These are phyloP conservation scores for Platerodrilus igneus DNA, from an alignment of 2,888 invertebrate genomes.

Conservation along the genomic window DNA sequence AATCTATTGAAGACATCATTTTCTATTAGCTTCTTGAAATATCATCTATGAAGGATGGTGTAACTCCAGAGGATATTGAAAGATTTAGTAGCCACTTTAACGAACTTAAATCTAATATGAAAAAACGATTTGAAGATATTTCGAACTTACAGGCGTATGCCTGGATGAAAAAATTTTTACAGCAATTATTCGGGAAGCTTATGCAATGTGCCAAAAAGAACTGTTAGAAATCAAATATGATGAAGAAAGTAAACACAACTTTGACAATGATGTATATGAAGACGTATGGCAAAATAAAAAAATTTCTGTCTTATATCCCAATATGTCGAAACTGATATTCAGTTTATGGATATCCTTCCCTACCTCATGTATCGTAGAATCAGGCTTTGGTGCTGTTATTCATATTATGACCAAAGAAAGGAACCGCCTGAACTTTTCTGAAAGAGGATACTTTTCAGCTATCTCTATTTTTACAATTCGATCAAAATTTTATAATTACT, in stretches of 20 bases:
- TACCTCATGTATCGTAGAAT: no score
- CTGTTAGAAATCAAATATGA: slow-evolving; percentile 10
- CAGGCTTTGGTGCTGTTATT: no score
- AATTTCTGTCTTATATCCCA: no score
- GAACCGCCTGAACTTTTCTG: no score
- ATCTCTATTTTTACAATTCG: no score
- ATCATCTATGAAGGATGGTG: slow-evolving; percentile 19
- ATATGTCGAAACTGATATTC: no score
- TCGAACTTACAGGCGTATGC: slow-evolving; percentile 12
- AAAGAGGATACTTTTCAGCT: no score
- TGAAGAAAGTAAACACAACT: slow-evolving; percentile 10
- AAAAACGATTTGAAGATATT: slow-evolving; percentile 15
- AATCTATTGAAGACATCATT: slow-evolving; percentile 19
- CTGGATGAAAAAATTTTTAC: slow-evolving; percentile 14
- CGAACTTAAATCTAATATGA: slow-evolving; percentile 8
- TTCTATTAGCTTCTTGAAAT: slow-evolving; percentile 17
- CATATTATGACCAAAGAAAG: no score
- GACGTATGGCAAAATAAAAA: slow-evolving; percentile 6
- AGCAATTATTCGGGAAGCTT: slow-evolving; percentile 3
- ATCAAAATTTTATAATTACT: no score
- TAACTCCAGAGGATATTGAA: slow-evolving; percentile 11
- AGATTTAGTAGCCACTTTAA: slow-evolving; percentile 6
- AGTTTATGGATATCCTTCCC: no score
- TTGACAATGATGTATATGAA: slow-evolving; percentile 8
- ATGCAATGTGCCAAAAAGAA: slow-evolving; percentile 10